Evolutionary conservation across 1,140 invertebrate genomes (phyloP).

Genomic region (Anthonomus grandis): DNA sequence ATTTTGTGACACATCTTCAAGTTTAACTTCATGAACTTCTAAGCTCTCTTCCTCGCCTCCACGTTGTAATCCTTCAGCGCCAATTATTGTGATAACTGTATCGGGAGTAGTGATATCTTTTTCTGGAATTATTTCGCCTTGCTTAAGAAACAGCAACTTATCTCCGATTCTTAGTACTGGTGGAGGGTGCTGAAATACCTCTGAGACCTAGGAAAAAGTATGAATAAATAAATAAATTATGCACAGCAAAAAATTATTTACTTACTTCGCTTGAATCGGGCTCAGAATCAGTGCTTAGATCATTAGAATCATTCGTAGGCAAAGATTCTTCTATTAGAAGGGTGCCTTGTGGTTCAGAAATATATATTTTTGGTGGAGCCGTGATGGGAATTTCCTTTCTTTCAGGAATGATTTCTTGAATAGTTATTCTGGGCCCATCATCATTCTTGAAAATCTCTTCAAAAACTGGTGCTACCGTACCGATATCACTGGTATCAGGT

Average conservation of each 20-base stretch:
- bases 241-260: not conserved
- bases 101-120: conserved; percentile 44
- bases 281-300: conserved; percentile 46
- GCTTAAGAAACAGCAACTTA: conserved; percentile 45
- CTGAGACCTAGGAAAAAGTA: conserved; percentile 26
- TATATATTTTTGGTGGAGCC: conserved; percentile 34
- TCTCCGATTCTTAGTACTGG: conserved; percentile 49
- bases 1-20: not conserved
- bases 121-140: conserved; percentile 44
- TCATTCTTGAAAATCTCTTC: conserved; percentile 6
- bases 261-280: conserved; percentile 40
- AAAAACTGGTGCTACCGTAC: conserved; percentile 10
- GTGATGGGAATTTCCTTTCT: conserved; percentile 43
- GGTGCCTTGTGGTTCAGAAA: conserved; percentile 30
- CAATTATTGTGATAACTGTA: conserved; percentile 48
- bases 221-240: not conserved
- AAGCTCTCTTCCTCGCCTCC: conserved; percentile 41
- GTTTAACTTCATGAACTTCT: conserved; percentile 36
- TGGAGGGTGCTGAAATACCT: conserved; percentile 46
- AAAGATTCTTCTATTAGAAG: conserved; percentile 43
- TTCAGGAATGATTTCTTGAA: conserved; percentile 47
- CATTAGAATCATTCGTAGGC: conserved; percentile 36
- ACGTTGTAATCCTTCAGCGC: conserved; percentile 49
- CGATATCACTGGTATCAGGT: conserved; percentile 22
- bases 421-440: conserved; percentile 37